Evolutionary conservation across 2,797 vertebrate species (phyloP), one percentile per base, ranked within the genome.

Genomic region (Bovichtus diacanthus): DNA sequence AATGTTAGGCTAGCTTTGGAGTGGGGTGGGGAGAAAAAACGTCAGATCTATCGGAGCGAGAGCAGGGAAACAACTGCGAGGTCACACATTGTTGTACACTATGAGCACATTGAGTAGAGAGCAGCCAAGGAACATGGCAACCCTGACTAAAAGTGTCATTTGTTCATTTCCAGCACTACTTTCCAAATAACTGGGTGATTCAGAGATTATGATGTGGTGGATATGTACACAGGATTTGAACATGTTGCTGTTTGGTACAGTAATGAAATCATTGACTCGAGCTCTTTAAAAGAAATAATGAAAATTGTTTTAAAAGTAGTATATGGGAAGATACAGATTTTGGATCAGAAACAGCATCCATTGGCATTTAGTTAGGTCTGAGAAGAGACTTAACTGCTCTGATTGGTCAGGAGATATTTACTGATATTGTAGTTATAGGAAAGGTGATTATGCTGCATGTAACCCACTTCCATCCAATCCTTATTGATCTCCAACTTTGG

Each of bases 401-500:
- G 4, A 31, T 12, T 56, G 10, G 5, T 65, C n/a, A 34, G 5
- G 54, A 25, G n/a, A n/a, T n/a, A 6, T 34, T 34, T 34, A 34
- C 7, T 34, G 31, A 6, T 34, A 18, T 10, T 16, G 2, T 27
- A 15, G 23, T 11, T 39, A 16, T 25, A 18, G 0, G 38, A 51
- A 50, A 60, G 3, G 10, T 11, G 10, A 38, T n/a, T n/a, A n/a
- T n/a, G n/a, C n/a, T n/a, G n/a, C n/a, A n/a, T n/a, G n/a, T 55
- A 39, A 62, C 27, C 36, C n/a, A 43, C 46, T 55, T 60, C 7
- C 9, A 31, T 60, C 34, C 18, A 59, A 11, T 23, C 47, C n/a
- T 9, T 76, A 82, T 56, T 46, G 81, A 84, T 71, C 69, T 60
- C 47, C 3, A 15, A 55, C 47, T 74, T 76, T 23, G 2, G 51